Conservation (phyloP, 37 sponge, comb jelly and placozoan species). For the Halisarca cf. caerulea region DNA sequence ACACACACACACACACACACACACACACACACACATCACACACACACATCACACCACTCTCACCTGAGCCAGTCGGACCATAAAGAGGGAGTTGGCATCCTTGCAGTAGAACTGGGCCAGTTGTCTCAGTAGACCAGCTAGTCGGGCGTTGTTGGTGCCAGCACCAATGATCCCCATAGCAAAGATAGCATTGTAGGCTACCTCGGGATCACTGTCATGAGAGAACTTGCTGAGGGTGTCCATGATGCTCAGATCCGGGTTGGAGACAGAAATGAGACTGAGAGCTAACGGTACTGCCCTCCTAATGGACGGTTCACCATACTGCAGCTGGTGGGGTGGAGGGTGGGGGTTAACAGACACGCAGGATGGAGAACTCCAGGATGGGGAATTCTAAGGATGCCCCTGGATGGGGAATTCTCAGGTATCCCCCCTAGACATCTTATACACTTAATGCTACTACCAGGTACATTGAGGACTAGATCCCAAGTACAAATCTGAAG, state of each 20-base stretch:
- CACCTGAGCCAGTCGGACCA: constrained; percentile 97
- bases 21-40: too few species aligned
- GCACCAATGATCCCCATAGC: constrained; percentile 95
- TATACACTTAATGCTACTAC: too few species aligned
- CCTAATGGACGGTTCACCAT: constrained; percentile 91
- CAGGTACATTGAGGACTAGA: too few species aligned
- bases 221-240: constrained; percentile 97
- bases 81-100: constrained; percentile 86
- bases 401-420: background rate
- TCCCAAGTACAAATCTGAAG: too few species aligned
- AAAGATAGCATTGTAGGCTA: constrained; percentile 93
- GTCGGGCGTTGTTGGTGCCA: constrained; percentile 97
- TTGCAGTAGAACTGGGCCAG: constrained; percentile 98
- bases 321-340: constrained; percentile 69
- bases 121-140: constrained; percentile 90
- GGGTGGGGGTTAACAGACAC: background rate
- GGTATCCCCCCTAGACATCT: background rate
- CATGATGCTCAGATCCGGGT: constrained; percentile 90
- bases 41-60: too few species aligned
- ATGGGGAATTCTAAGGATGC: background rate
- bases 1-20: too few species aligned
- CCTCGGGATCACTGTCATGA: constrained; percentile 92
- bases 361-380: background rate
- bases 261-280: constrained; percentile 86
- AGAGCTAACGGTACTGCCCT: constrained; percentile 94